Conservation (phyloP, 1,140 invertebrate species). For the Ostrea edulis region DNA sequence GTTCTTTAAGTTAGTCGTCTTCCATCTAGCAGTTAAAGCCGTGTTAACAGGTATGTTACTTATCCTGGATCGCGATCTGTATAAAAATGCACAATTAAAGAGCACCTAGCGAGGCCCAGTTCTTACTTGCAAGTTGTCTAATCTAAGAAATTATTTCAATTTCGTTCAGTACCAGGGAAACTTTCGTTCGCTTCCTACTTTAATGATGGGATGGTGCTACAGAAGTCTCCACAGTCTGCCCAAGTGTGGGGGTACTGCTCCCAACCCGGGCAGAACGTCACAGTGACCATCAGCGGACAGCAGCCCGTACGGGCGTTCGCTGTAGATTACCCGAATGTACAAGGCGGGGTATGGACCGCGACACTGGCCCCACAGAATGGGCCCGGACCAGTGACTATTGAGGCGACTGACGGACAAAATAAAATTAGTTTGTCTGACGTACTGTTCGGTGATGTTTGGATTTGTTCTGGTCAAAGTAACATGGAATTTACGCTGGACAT, state of each 20-base stretch:
- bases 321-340: neutral
- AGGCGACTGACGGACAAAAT: neutral
- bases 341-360: conserved; percentile 42
- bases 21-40: too few species aligned
- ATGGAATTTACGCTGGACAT: conserved; percentile 72
- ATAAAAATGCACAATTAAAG: too few species aligned
- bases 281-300: conserved; percentile 38
- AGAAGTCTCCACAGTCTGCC: conserved; percentile 59
- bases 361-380: conserved; percentile 27
- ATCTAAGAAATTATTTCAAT: neutral
- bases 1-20: too few species aligned
- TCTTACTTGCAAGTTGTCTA: too few species aligned
- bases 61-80: too few species aligned
- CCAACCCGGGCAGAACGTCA: conserved; percentile 53
- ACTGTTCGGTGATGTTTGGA: conserved; percentile 78
- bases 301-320: neutral
- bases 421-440: conserved; percentile 66
- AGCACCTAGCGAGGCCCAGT: too few species aligned
- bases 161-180: conserved; percentile 16
- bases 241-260: conserved; percentile 67
- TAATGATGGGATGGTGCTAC: conserved; percentile 65
- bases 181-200: conserved; percentile 61
- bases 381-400: conserved; percentile 52
- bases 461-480: conserved; percentile 78
- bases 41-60: too few species aligned